These are phyloP conservation scores for Otus sunia DNA, from an alignment of 2,113 vertebrate genomes.

Conservation along the genomic window DNA sequence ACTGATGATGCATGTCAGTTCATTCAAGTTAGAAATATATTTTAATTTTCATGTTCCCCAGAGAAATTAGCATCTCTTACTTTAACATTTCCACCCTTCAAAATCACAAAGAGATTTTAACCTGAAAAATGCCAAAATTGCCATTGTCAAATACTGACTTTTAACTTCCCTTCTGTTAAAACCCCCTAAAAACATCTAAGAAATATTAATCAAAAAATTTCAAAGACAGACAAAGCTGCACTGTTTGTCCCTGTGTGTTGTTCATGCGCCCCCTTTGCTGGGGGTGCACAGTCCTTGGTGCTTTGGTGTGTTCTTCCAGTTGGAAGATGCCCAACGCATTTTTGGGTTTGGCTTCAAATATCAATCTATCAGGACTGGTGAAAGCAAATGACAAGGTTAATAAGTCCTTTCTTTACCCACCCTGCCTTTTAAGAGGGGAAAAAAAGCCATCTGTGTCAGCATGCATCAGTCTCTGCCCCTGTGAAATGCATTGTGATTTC, in stretches of 20 bases:
- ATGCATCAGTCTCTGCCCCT: background rate
- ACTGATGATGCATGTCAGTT: slow-evolving; percentile 53
- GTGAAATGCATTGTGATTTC: background rate
- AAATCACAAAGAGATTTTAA: background rate
- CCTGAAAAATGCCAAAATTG: background rate
- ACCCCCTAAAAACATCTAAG: background rate
- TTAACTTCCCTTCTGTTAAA: background rate
- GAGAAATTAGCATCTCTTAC: slow-evolving; percentile 27
- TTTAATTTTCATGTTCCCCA: slow-evolving; percentile 34
- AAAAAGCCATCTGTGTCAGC: background rate
- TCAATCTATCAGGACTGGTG: background rate
- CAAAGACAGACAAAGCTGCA: background rate
- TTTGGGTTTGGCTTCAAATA: background rate
- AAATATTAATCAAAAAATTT: background rate
- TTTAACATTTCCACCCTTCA: background rate
- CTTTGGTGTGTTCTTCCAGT: background rate
- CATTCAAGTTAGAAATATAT: slow-evolving; percentile 46
- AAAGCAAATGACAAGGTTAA: background rate
- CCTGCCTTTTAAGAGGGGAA: background rate
- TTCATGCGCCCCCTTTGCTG: rapidly evolving
- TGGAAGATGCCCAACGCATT: background rate
- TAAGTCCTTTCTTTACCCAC: background rate
- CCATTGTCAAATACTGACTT: background rate
- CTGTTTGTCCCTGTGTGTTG: background rate
- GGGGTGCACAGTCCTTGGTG: background rate